Evolutionary conservation across 2,888 invertebrate genomes (phyloP), one percentile per base, ranked within the genome.

Genomic region (Urechis unicinctus): DNA sequence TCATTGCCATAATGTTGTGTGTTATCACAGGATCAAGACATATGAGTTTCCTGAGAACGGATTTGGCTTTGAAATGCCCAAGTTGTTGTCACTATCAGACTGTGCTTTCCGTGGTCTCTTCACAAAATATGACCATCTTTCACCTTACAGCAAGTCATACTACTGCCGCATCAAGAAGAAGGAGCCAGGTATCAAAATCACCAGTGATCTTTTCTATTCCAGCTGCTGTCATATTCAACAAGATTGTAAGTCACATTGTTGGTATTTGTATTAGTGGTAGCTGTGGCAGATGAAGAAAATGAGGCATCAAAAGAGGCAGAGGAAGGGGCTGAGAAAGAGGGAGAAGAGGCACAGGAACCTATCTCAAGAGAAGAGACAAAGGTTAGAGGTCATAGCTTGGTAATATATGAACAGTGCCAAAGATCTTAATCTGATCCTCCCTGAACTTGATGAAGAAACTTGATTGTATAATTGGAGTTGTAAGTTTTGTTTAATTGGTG

Each of bases 1-100:
- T n/a, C n/a, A n/a, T n/a, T n/a, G n/a, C n/a, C 21, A 17, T 41
- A 26, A 50, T 43, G 49, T 30, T 22, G 52, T 29, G 4, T 53
- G 22, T 46, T 29, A 44, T 64, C 60, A 41, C 63, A 77, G 78
- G 55, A 72, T 75, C 47, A 77, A 73, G 59, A 63, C 62, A 1
- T 72, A 67, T 68, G 73, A 74, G 62, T 78, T 77, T 60, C 51
- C 61, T 13, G 69, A 72, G 56, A 61, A 62, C 29, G 70, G 70
- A 5, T 68, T 75, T 59, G 65, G 65, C n/a, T 78, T 78, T 69
- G 77, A 76, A 31, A 70, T 78, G 42, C 75, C 77, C 6, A 66
- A 70, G 53, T 50, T 70, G 9, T 61, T 78, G 55, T 69, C 73
- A 2, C 60, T 76, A 57, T 68, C 72, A 25, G 71, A 75, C 63